A percentile compares a stretch with the other conserved stretches of the same genome.
Conservation (phyloP, 1,140 invertebrate genomes). For the Hormaphis cornu region DNA sequence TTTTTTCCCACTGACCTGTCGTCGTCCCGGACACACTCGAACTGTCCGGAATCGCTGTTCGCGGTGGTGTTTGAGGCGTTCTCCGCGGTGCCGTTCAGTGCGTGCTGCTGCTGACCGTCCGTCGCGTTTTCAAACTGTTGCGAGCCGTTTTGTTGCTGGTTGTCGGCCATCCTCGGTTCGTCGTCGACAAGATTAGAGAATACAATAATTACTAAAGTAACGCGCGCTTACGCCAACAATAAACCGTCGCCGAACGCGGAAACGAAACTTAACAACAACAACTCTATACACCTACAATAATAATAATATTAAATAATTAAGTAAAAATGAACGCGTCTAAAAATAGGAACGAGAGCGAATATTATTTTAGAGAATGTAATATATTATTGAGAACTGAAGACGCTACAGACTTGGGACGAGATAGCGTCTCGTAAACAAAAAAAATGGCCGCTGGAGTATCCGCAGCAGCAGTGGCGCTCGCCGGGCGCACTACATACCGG, state of each 20-base stretch:
- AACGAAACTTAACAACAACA: slow-evolving; percentile 23
- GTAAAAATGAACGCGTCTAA: slow-evolving; percentile 27
- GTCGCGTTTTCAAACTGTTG: slow-evolving; percentile 28
- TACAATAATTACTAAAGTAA: slow-evolving; percentile 18
- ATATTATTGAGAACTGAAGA: too few species aligned
- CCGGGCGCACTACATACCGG: slow-evolving; percentile 16
- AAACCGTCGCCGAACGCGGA: background rate
- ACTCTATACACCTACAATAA: too few species aligned
- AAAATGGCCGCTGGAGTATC: slow-evolving; percentile 32
- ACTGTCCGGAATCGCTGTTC: slow-evolving; percentile 18
- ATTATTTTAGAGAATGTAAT: slow-evolving; percentile 3
- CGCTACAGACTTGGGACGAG: slow-evolving; percentile 23
- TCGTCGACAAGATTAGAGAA: too few species aligned
- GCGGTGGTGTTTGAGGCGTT: background rate
- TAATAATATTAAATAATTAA: slow-evolving; percentile 23
- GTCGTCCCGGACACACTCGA: slow-evolving; percentile 21
- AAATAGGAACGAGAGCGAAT: slow-evolving; percentile 29
- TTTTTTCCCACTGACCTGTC: background rate
- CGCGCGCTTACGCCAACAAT: slow-evolving; percentile 17
- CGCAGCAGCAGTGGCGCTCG: slow-evolving; percentile 22
- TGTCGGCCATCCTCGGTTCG: slow-evolving; percentile 14
- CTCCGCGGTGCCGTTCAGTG: slow-evolving; percentile 3
- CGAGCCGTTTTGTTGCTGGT: slow-evolving; percentile 25
- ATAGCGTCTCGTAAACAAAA: slow-evolving; percentile 32
- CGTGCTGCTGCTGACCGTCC: background rate